phyloP scores from a whole-genome alignment of 1,140 invertebrate genomes.

The Rhizoglyphus robini region DNA sequence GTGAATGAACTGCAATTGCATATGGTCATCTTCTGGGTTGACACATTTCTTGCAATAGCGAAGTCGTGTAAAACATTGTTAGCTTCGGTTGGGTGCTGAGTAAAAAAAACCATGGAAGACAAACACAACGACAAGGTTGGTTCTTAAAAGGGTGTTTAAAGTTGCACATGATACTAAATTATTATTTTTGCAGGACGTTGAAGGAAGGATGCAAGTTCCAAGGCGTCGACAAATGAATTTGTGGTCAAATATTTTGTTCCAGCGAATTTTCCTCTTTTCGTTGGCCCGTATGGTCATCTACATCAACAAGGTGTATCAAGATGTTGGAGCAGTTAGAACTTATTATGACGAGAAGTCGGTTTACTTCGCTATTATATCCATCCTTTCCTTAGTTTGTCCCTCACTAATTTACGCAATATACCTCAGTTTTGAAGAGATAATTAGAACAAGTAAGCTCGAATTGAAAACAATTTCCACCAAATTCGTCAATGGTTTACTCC shows the following conservation, averaged over 20 bases:
- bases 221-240: too few species aligned
- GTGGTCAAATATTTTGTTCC: conserved; percentile 6
- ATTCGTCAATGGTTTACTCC: conserved; percentile 26
- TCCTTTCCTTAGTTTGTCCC: conserved; percentile 25
- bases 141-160: too few species aligned
- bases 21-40: too few species aligned
- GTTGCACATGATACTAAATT: too few species aligned
- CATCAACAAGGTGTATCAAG: conserved; percentile 27
- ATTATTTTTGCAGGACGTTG: too few species aligned
- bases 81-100: too few species aligned
- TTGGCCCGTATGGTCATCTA: conserved; percentile 24
- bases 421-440: conserved; percentile 22
- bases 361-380: conserved; percentile 25
- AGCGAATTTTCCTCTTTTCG: conserved; percentile 4
- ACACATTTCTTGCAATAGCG: too few species aligned
- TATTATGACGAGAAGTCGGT: conserved; percentile 22
- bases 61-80: too few species aligned
- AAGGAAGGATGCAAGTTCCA: too few species aligned
- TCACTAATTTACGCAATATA: conserved; percentile 27
- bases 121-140: too few species aligned
- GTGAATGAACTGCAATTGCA: too few species aligned
- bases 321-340: conserved; percentile 22
- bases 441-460: conserved; percentile 22
- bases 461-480: conserved; percentile 24
- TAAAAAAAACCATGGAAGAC: too few species aligned